A percentile compares a stretch with the other conserved stretches of the same genome.
These are phyloP conservation scores for Hestina assimilis DNA, from an alignment of 1,140 invertebrate genomes.

Conservation along the genomic window DNA sequence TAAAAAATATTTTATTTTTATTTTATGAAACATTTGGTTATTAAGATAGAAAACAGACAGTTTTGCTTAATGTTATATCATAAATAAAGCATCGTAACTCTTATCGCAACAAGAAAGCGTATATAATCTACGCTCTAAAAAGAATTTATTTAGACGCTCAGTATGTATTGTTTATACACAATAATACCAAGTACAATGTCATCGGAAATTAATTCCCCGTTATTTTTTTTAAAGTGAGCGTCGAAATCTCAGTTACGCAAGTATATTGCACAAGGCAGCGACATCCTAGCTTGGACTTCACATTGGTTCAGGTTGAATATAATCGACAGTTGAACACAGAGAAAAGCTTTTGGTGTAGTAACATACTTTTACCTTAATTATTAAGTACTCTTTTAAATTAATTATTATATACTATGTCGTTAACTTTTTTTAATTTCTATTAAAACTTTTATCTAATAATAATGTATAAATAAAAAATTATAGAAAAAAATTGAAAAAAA, in stretches of 20 bases:
- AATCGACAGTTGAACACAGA: not conserved
- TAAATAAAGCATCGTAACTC: too few relatives aligned
- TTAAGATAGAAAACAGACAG: too few relatives aligned
- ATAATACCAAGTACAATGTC: slow-evolving; percentile 1
- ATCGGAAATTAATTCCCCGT: slow-evolving; percentile 12
- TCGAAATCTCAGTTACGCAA: slow-evolving; percentile 21
- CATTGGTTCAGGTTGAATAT: slow-evolving; percentile 19
- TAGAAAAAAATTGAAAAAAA: too few relatives aligned
- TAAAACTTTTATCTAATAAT: too few relatives aligned
- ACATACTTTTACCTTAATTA: too few relatives aligned
- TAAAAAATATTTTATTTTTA: too few relatives aligned
- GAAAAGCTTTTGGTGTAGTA: not conserved
- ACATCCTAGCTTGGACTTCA: slow-evolving; percentile 18
- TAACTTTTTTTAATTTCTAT: too few relatives aligned
- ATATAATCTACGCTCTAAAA: slow-evolving; percentile 3
- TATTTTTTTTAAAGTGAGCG: slow-evolving; percentile 17
- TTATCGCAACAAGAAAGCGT: not conserved
- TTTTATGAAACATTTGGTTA: too few relatives aligned
- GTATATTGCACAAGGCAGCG: slow-evolving; percentile 12
- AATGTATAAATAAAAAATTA: too few relatives aligned
- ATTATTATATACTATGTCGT: too few relatives aligned
- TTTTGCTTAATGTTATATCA: not conserved
- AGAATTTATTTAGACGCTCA: slow-evolving; percentile 3
- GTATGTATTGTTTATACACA: slow-evolving; percentile 11
- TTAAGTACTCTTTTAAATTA: too few relatives aligned